These are phyloP conservation scores for Mustelus asterias DNA, from an alignment of 2,113 vertebrate genomes.

Conservation along the genomic window DNA sequence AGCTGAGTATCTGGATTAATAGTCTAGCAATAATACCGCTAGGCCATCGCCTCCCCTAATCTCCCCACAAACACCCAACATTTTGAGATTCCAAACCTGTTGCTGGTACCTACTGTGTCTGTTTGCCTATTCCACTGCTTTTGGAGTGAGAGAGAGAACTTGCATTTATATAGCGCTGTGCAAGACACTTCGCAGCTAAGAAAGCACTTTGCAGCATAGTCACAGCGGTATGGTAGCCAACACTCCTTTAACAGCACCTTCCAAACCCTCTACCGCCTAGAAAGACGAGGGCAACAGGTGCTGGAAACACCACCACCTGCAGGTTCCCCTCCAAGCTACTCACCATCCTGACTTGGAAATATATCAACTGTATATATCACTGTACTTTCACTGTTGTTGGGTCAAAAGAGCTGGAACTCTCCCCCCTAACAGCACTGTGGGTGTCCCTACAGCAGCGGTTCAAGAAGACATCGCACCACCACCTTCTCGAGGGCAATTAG, in stretches of 20 bases:
- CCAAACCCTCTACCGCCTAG: background rate
- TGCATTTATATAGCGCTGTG: background rate
- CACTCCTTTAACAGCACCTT: too few species aligned
- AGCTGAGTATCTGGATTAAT: too few species aligned
- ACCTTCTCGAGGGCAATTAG: too few species aligned
- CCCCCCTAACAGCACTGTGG: too few species aligned
- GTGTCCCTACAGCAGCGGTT: background rate
- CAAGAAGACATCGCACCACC: too few species aligned
- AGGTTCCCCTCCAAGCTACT: background rate
- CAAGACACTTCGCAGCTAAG: background rate
- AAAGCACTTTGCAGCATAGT: background rate
- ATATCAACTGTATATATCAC: too few species aligned
- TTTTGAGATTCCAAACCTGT: background rate
- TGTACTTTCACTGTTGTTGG: too few species aligned
- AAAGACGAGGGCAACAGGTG: background rate
- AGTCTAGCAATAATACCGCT: too few species aligned
- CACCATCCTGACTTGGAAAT: too few species aligned
- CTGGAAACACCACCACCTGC: background rate
- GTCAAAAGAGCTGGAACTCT: too few species aligned
- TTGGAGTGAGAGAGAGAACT: background rate
- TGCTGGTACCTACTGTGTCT: background rate
- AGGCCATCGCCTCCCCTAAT: too few species aligned
- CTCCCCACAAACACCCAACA: background rate
- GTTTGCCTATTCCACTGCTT: background rate
- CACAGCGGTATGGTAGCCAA: background rate